These are phyloP conservation scores for Hapalemur alaotrensis DNA, from an alignment of 2,797 vertebrate genomes.

Conservation along the genomic window DNA sequence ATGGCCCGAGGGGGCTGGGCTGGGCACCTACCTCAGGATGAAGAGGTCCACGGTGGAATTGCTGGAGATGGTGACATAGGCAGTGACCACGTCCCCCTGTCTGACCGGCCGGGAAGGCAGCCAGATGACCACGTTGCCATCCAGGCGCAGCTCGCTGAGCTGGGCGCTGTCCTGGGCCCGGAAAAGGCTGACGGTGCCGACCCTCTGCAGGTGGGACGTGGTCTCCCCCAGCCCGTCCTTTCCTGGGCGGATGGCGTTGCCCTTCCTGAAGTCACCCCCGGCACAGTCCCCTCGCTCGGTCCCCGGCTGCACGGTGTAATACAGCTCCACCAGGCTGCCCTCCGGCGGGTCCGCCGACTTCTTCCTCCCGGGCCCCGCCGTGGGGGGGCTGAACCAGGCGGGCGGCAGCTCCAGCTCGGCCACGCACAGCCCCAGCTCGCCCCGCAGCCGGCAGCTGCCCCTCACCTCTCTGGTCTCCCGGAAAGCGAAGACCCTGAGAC, in stretches of 20 bases:
- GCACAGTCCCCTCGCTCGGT: conserved; percentile 85
- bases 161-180: conserved; percentile 86
- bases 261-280: conserved; percentile 88
- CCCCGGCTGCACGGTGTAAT: conserved; percentile 85
- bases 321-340: conserved; percentile 93
- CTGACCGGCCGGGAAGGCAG: conserved; percentile 91
- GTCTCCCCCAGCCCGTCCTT: conserved; percentile 88
- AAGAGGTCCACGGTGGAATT: conserved; percentile 93
- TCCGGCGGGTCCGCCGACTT: conserved; percentile 81
- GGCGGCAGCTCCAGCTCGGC: conserved; percentile 88
- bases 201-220: conserved; percentile 88
- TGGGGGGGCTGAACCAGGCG: conserved; percentile 90
- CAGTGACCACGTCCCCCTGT: conserved; percentile 92
- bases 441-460: conserved; percentile 87
- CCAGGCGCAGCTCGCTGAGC: conserved; percentile 90
- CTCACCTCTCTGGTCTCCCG: conserved; percentile 94
- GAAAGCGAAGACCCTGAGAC: conserved; percentile 88
- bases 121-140: conserved; percentile 90
- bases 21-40: conserved; percentile 91
- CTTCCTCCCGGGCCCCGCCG: conserved; percentile 88
- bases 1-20: rapidly evolving
- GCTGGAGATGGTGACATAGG: conserved; percentile 88
- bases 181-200: conserved; percentile 90
- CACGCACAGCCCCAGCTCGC: conserved; percentile 91
- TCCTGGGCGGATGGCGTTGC: conserved; percentile 89